Conservation (phyloP, 2,888 invertebrate species). For the Chalcis sispes region DNA sequence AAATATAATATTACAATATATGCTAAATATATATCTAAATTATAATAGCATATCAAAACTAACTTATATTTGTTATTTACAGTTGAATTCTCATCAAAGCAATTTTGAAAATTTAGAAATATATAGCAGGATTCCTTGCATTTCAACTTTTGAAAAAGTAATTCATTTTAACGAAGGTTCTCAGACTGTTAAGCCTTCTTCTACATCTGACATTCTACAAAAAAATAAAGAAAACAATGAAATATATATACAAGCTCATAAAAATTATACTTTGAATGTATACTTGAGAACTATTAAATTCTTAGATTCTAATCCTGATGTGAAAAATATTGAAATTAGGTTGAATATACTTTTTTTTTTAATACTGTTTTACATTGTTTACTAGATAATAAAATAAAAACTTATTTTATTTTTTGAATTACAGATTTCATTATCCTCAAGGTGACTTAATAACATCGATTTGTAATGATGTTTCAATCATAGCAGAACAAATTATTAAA, state of each 20-base stretch:
- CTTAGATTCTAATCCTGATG: slow-evolving; percentile 58
- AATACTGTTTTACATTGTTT: not conserved
- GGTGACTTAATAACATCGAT: slow-evolving; percentile 67
- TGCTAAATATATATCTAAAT: too few species aligned
- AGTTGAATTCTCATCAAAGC: too few species aligned
- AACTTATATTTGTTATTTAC: too few species aligned
- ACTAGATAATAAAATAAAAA: not conserved
- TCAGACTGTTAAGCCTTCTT: slow-evolving; percentile 8
- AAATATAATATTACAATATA: too few species aligned
- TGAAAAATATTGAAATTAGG: slow-evolving; percentile 70
- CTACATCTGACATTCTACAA: not conserved
- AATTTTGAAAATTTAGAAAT: slow-evolving; percentile 17
- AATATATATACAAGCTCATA: slow-evolving; percentile 65
- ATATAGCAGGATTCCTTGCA: not conserved
- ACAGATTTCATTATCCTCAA: slow-evolving; percentile 73
- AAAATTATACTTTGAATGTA: slow-evolving; percentile 69
- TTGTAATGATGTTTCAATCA: slow-evolving; percentile 59
- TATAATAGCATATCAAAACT: too few species aligned
- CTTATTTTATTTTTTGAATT: slow-evolving; percentile 14
- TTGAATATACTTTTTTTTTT: slow-evolving; percentile 50
- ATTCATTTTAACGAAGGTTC: slow-evolving; percentile 26
- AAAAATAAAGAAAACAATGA: slow-evolving; percentile 45
- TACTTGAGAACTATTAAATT: slow-evolving; percentile 66
- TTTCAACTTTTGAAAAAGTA: slow-evolving; percentile 28
- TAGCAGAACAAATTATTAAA: slow-evolving; percentile 63